These are phyloP conservation scores for Sula dactylatra DNA, from an alignment of 2,113 vertebrate genomes.

Conservation along the genomic window DNA sequence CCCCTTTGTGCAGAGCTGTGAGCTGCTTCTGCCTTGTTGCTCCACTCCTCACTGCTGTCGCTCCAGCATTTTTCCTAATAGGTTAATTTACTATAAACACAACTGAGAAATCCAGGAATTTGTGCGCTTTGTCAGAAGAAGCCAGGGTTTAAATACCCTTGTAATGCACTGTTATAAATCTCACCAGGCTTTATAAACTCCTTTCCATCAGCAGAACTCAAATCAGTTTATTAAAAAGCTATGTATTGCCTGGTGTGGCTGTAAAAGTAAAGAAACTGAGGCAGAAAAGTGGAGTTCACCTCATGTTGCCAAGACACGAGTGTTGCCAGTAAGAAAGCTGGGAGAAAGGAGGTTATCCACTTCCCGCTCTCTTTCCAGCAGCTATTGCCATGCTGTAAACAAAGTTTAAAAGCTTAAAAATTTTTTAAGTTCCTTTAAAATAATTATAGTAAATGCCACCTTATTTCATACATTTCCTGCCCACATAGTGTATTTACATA, in stretches of 20 bases:
- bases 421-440: conserved; percentile 9
- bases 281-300: neutral
- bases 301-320: neutral
- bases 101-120: neutral
- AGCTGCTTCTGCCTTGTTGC: neutral
- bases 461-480: conserved; percentile 33
- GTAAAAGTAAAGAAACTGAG: neutral
- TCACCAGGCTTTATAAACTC: neutral
- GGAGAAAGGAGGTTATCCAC: neutral
- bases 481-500: conserved; percentile 38
- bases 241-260: neutral
- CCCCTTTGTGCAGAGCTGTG: fast-evolving
- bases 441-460: neutral
- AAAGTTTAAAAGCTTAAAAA: neutral
- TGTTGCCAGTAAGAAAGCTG: neutral
- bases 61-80: neutral
- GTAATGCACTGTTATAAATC: neutral
- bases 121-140: neutral
- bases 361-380: neutral
- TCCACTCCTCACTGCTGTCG: neutral
- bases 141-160: neutral
- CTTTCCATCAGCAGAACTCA: neutral
- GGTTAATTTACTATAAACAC: neutral
- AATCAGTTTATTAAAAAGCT: neutral
- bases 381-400: neutral